Base-by-base conservation (phyloP, 2,797 vertebrate species). In the Phyllotis vaccarum region DNA sequence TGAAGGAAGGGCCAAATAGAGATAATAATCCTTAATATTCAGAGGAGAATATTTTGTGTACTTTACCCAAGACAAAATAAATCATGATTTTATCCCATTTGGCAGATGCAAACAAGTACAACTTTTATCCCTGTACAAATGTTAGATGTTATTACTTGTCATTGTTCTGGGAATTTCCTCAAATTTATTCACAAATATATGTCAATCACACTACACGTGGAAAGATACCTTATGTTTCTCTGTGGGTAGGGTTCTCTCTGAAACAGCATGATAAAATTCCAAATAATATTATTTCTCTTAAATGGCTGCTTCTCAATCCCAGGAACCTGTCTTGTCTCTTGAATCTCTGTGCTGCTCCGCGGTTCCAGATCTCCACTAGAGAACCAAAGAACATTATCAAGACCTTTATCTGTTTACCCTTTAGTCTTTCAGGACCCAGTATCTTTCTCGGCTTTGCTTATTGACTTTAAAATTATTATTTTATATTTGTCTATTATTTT, bases 141-240 rank as follows among this genome's bases (percentile, higher is more conserved):
- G 0, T 16, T 74, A 24, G 3, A 19, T 19, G 21, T 46, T 94
- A 13, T 58, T 90, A 13, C 40, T 10, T 78, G 11, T 54, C 10
- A 64, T 29, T 43, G 43, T n/a, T 86, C 49, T 80, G 4, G 40
- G 22, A 46, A 9, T 78, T 22, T 3, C 14, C 12, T 12, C 52
- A 37, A 58, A 78, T 70, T 21, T 56, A 58, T 43, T 72, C 29
- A 86, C 5, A 31, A 31, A 19, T 1, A 40, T 52, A 0, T 58
- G 52, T 8, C 16, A 37, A 79, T 60, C 14, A 49, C 64, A 8
- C 11, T 6, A 31, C 46, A 83, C 19, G 46, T 9, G 19, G 24
- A 78, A 3, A 0, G 7, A 0, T 21, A 78, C n/a, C 3, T 7
- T 10, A 4, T 21, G 21, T 27, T 52, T 54, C 10, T n/a, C n/a